Base-by-base conservation (phyloP, 2,888 invertebrate species). In the Callimorpha dominula region DNA sequence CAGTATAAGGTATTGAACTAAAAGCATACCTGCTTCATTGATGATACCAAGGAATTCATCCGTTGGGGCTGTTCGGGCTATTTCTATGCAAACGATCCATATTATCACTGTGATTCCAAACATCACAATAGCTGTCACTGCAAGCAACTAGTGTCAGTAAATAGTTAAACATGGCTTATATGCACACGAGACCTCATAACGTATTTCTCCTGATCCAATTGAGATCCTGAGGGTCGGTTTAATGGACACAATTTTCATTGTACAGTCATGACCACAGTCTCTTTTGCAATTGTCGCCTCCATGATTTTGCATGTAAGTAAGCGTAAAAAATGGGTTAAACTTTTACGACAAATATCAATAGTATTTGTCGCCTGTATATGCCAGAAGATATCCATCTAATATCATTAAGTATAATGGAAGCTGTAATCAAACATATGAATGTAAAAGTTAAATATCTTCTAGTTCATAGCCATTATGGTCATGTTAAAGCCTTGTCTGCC, bases 181-280 rank as follows among this genome's bases (percentile, higher is more conserved):
- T 92, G 91, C 87, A 86, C 85, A 86, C 86, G 87, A 86, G 85
- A 86, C 79, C 75, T 82, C 88, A 87, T 88, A 88, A 88, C 88
- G 86, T 90, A 89, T 91, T 93, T 91, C 92, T 91, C 88, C 87
- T 87, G 87, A 85, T 82, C 89, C 94, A 94, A 94, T 94, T 94
- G 94, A 91, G 90, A 87, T 90, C 88, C 89, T 90, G 88, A 88
- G 90, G 83, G 89, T 88, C 88, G 85, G 83, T 86, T 89, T 91
- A 93, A 89, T 90, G 79, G 89, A 87, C 85, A 90, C 89, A 90
- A 91, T 91, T 88, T 89, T 87, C 88, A 79, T 73, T 73, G 93
- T 94, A 94, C 92, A 89, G 76, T 90, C 89, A 77, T 72, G 74
- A 52, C 76, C 87, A 89, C 66, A 85, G 79, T 68, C 68, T 80